Base-by-base conservation (phyloP, 2,888 invertebrate genomes). In the Camptogramma bilineatum region DNA sequence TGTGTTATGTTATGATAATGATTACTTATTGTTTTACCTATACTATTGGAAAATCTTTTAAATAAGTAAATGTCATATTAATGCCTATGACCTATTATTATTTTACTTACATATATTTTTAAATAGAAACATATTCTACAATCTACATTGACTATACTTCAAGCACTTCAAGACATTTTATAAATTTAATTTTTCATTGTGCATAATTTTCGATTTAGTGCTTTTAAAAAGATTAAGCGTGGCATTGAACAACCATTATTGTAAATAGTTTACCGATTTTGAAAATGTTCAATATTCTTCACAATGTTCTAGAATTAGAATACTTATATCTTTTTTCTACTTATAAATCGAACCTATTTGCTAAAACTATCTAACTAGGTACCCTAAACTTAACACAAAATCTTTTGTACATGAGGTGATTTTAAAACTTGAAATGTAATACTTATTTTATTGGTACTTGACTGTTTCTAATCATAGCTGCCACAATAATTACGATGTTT, bases 331-430 rank as follows among this genome's bases (percentile, higher is more conserved):
- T 46, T 10, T 28, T 46, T 18, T 18, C 28, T 46, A 18, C 18
- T 46, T 46, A 44, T 5, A 44, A 44, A 17, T 17, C 7, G 4
- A 44, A 13, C 16, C 44, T 44, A 44, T 44, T 44, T 44, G 16
- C 5, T 46, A 46, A 28, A 18, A 9, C 7, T 28, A 59, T 8
- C 58, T 52, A 44, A 8, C 17, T 24, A 39, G 5, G 19, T 47
- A 47, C 2, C n/a, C 52, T 34, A 31, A 24, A 19, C 18, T 16
- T 53, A 50, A 34, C 16, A 60, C 44, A 47, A 39, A 31, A 51
- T 46, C 17, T 9, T 66, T 62, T 62, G 62, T 66, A 66, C 59
- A 62, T 34, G 21, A 52, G 59, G 66, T 62, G 52, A 59, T 54
- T 52, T 10, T 19, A n/a, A n/a, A 28, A 46, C 42, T 51, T 24